Conservation (phyloP, 2,113 vertebrate species). For the Sebastes fasciatus region DNA sequence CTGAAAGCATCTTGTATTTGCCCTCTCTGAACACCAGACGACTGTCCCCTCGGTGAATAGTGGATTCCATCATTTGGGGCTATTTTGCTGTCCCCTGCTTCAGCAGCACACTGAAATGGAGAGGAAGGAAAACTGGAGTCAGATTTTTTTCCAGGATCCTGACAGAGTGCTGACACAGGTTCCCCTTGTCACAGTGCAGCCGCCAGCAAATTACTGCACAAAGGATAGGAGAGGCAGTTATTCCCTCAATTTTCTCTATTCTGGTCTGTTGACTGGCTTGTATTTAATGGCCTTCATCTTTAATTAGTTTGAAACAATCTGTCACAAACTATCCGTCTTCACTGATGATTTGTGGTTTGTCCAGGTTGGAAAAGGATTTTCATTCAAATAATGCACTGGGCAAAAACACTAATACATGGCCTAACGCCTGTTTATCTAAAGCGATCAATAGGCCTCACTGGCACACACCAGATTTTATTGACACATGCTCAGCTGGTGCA, state of each 20-base stretch:
- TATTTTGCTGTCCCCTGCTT: constrained; percentile 41
- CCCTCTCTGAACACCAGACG: constrained; percentile 10
- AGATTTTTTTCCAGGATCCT: constrained; percentile 75
- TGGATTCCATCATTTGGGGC: constrained; percentile 27
- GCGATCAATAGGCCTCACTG: constrained; percentile 41
- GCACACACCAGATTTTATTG: constrained; percentile 47
- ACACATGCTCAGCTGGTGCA: constrained; percentile 35
- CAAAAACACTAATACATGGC: not conserved
- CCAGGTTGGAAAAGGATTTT: constrained; percentile 3
- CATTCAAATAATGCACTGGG: not conserved
- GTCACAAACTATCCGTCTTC: not conserved
- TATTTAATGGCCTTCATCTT: constrained; percentile 11
- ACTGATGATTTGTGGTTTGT: not conserved
- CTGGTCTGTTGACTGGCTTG: not conserved
- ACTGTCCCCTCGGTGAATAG: not conserved
- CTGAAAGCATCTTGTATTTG: not conserved
- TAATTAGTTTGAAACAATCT: not conserved
- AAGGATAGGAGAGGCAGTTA: constrained; percentile 13
- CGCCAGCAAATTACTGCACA: constrained; percentile 48
- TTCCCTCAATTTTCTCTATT: constrained; percentile 31
- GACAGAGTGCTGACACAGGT: constrained; percentile 82
- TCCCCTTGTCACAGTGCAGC: constrained; percentile 67
- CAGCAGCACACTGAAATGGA: constrained; percentile 30
- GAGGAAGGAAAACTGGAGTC: constrained; percentile 82
- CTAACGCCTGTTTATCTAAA: constrained; percentile 31